Base-by-base conservation (phyloP, 1,140 invertebrate genomes). In the Brachionus sp. region DNA sequence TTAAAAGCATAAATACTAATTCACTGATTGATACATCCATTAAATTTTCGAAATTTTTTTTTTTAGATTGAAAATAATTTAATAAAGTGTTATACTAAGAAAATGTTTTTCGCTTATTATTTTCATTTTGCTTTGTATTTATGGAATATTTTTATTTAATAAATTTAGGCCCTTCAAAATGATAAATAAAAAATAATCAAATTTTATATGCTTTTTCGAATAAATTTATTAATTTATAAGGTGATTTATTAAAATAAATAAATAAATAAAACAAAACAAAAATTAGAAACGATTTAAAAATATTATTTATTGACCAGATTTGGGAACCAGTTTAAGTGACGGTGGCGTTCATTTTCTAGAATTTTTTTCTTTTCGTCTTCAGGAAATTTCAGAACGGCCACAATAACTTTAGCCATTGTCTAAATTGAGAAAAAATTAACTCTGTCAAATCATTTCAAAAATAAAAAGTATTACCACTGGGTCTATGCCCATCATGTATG, bases 401-500 rank as follows among this genome's bases (percentile, higher is more conserved):
- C 77, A 25, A 80, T 80, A n/a, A 80, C 77, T 64, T 80, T 80
- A 0, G 77, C 77, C 77, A 80, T 80, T 12, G 77, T 80, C 77
- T 80, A 25, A 66, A 80, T 33, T 12, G 29, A 53, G n/a, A 64
- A 35, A 33, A 50, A 35, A 39, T 2, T 35, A 6, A 19, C 13
- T 39, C 10, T 13, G 19, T 62, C 62, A 19, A 29, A 9, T 62
- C 57, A 39, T 42, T 19, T 9, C 5, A 25, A 44, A 62, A 16
- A 12, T 62, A 13, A 9, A n/a, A 12, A 19, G 12, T 62, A 4
- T 62, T 80, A 80, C 77, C 19, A 62, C n/a, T 39, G 13, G 50
- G 16, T 80, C 77, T n/a, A 80, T 53, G 5, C 77, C 77, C 77
- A 80, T 80, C 77, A 80, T 80, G 9, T 80, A 80, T 2, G 77